Evolutionary conservation across 2,888 invertebrate species (phyloP), one percentile per base, ranked within the genome.

Genomic region (Latrodectus elegans): DNA sequence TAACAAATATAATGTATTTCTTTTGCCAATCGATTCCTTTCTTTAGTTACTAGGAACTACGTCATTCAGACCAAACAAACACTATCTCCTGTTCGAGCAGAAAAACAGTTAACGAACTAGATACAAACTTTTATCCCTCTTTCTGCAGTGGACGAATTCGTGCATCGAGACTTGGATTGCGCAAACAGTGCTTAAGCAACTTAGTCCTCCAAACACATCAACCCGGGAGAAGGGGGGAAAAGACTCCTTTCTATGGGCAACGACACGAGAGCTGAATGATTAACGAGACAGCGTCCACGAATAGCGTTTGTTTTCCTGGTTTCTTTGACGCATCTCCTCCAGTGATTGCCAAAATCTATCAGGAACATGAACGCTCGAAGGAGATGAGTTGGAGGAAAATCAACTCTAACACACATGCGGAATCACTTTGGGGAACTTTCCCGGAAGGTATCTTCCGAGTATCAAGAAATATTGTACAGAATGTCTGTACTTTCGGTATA

Each of bases 151-250:
- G 60, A 60, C 60, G 60, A 60, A 60, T 4, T 60, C 60, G 60
- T 60, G 60, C 60, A 60, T 60, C n/a, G 60, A 9, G 60, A 15
- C 10, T 8, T 60, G 14, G 60, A 60, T 60, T 60, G 10, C 60
- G 60, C 60, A 60, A 60, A 60, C 60, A 60, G 60, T 60, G 60
- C 60, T 60, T 60, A 60, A 60, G 14, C 60, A 60, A 60, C 60
- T 60, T 60, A 60, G 60, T 15, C 60, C n/a, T n/a, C 60, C 12
- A n/a, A 60, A 60, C 60, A 60, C 60, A 60, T 60, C 60, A 15
- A 60, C 60, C n/a, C 4, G 14, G 12, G 10, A 15, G n/a, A 60
- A 8, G 6, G 12, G n/a, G 10, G 6, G 60, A 8, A 11, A 8
- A 11, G 60, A 15, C 60, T 60, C 60, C 0, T 60, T 60, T 60